Conservation (phyloP, 2,797 vertebrate genomes). For the Eremophila alpestris region DNA sequence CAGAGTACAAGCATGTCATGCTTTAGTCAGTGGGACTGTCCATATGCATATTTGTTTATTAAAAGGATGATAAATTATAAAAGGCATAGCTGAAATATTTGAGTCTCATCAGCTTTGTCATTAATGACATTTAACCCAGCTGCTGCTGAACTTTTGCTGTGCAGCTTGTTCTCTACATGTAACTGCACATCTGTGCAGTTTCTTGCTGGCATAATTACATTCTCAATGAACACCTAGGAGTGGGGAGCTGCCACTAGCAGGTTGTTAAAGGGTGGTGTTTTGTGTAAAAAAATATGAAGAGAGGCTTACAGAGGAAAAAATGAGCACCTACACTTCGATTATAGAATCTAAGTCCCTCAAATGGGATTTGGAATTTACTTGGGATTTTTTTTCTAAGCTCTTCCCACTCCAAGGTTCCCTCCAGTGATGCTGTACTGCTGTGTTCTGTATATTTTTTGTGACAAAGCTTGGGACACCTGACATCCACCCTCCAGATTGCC, state of each 20-base stretch:
- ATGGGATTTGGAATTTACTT: not conserved
- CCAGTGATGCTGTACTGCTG: not conserved
- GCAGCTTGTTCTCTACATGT: not conserved
- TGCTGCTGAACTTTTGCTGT: not conserved
- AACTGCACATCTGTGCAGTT: not conserved
- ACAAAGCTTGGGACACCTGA: not conserved
- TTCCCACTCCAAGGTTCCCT: not conserved
- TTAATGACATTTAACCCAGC: not conserved
- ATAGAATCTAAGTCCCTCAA: not conserved
- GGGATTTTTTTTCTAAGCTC: not conserved
- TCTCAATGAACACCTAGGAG: not conserved
- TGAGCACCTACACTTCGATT: not conserved
- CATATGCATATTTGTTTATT: not conserved
- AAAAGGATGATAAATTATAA: not conserved
- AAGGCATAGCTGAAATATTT: not conserved
- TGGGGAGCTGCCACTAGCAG: not conserved
- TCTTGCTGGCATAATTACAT: not conserved
- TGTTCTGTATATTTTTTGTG: fast-evolving
- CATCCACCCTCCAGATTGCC: not conserved
- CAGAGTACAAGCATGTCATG: not conserved
- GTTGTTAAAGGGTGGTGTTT: not conserved
- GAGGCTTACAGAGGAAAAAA: not conserved
- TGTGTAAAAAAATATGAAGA: not conserved
- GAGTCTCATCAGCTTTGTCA: not conserved
- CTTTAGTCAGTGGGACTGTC: not conserved